Evolutionary conservation across 2,113 vertebrate genomes (phyloP).

Genomic region (Etheostoma cragini): DNA sequence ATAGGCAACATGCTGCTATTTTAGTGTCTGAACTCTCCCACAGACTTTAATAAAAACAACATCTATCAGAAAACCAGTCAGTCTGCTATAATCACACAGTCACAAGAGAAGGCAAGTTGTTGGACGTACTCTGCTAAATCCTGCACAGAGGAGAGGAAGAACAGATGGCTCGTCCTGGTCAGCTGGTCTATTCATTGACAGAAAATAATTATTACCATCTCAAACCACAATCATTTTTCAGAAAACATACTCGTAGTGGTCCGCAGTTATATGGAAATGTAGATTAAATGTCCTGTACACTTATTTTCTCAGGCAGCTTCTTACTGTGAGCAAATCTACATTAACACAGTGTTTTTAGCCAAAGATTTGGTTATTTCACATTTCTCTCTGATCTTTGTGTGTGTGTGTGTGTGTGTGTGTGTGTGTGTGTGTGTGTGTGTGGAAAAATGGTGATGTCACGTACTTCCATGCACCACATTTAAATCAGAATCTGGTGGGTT

Average conservation of each 20-base stretch:
- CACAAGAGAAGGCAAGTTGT: neutral
- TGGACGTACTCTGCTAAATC: slow-evolving; percentile 92
- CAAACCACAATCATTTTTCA: slow-evolving; percentile 21
- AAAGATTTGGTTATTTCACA: too few relatives aligned
- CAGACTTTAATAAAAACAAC: slow-evolving; percentile 2
- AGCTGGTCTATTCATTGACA: slow-evolving; percentile 84
- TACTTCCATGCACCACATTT: too few relatives aligned
- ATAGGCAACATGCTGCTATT: slow-evolving; percentile 7
- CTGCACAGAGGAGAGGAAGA: slow-evolving; percentile 92
- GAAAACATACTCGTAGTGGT: neutral
- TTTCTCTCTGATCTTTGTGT: too few relatives aligned
- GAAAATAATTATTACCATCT: slow-evolving; percentile 30
- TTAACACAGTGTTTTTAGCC: too few relatives aligned
- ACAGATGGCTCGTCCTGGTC: slow-evolving; percentile 92
- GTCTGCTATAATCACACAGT: slow-evolving; percentile 29
- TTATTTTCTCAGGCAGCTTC: neutral
- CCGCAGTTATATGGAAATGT: neutral
- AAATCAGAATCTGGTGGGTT: too few relatives aligned
- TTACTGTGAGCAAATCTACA: too few relatives aligned
- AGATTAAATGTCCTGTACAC: neutral
- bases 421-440: too few relatives aligned
- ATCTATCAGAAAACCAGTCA: neutral
- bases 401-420: too few relatives aligned
- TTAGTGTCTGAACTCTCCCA: neutral
- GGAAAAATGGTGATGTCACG: too few relatives aligned